These are phyloP conservation scores for Pterostichus madidus DNA, from an alignment of 2,888 invertebrate genomes.

Conservation along the genomic window DNA sequence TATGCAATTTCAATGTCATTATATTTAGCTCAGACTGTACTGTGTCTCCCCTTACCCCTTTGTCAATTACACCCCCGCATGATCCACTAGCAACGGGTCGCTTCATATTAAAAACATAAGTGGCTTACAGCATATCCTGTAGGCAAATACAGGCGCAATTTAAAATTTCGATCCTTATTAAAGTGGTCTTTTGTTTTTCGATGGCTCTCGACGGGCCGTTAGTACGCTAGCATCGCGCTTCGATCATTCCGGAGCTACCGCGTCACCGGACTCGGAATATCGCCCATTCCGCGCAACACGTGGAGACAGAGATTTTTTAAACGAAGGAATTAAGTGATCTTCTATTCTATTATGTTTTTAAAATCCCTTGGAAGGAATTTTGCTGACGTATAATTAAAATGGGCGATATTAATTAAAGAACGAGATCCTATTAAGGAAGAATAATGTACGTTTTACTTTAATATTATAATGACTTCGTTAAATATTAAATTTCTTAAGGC, in stretches of 20 bases:
- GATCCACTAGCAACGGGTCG: conserved; percentile 67
- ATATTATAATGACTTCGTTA: no score
- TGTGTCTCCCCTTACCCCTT: neutral
- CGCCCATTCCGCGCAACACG: neutral
- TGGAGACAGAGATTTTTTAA: neutral
- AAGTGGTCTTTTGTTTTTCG: conserved; percentile 76
- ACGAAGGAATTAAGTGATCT: no score
- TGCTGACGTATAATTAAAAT: no score
- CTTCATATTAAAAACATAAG: conserved; percentile 76
- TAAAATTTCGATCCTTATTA: conserved; percentile 76
- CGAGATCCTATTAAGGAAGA: no score
- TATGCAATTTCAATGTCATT: no score
- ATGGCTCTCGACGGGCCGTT: conserved; percentile 72
- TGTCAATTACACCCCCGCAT: conserved; percentile 10
- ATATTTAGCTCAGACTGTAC: neutral
- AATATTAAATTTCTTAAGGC: no score
- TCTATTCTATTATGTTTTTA: no score
- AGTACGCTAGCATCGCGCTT: conserved; percentile 20
- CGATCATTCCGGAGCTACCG: neutral
- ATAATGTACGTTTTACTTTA: no score
- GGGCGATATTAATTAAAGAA: no score
- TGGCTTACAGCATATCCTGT: conserved; percentile 76
- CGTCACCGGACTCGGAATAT: neutral
- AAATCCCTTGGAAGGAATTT: no score
- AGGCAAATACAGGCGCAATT: conserved; percentile 76